These are phyloP conservation scores for Pangasius djambal DNA, from an alignment of 2,797 vertebrate species.

Conservation along the genomic window DNA sequence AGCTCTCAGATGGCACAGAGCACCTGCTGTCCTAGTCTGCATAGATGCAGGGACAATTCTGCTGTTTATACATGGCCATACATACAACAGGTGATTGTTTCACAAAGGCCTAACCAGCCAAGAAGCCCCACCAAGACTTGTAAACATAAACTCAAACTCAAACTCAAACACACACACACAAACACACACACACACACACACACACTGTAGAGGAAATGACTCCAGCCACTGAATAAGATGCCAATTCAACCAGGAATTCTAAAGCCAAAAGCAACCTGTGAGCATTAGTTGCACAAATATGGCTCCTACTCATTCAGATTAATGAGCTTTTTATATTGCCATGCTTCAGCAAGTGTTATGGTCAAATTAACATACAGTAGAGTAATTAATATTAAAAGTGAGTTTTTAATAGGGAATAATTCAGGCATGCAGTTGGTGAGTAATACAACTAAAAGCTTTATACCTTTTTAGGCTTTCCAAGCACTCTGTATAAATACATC, in stretches of 20 bases:
- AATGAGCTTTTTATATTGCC: conserved; percentile 54
- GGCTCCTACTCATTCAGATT: conserved; percentile 55
- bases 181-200: conserved; percentile 45
- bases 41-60: conserved; percentile 66
- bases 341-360: conserved; percentile 52
- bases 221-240: conserved; percentile 63
- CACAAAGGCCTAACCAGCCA: conserved; percentile 33
- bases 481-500: conserved; percentile 47
- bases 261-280: conserved; percentile 63
- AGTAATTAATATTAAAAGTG: neutral
- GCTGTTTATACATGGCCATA: conserved; percentile 69
- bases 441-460: neutral
- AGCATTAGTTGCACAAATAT: conserved; percentile 67
- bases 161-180: conserved; percentile 10
- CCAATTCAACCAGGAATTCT: conserved; percentile 55
- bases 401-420: neutral
- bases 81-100: conserved; percentile 68
- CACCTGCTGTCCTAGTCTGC: conserved; percentile 72
- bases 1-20: conserved; percentile 66
- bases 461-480: neutral
- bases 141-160: conserved; percentile 22
- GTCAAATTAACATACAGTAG: conserved; percentile 17
- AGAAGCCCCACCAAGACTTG: conserved; percentile 11
- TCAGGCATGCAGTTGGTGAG: neutral
- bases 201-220: conserved; percentile 61